Evolutionary conservation across 1,140 invertebrate species (phyloP).

Genomic region (Aphaenogaster rudis): DNA sequence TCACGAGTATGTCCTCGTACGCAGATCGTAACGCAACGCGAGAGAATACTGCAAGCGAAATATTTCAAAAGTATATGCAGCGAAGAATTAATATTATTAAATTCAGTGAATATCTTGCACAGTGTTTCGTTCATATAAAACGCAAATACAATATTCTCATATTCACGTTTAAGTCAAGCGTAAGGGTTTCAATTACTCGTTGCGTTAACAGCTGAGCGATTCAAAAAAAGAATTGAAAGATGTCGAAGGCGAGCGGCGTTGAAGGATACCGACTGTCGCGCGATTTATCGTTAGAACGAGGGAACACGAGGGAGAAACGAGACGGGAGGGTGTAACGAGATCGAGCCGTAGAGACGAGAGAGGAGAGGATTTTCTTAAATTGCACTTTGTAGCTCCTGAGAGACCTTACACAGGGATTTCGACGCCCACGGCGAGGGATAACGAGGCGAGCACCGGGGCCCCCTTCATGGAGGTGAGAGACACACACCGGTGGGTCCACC

Average conservation of each 20-base stretch:
- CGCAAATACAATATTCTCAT: neutral
- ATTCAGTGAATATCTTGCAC: neutral
- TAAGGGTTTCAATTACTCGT: slow-evolving; percentile 13
- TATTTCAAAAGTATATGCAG: neutral
- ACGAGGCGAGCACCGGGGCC: slow-evolving; percentile 75
- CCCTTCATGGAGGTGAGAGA: slow-evolving; percentile 72
- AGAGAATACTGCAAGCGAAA: neutral
- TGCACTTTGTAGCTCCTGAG: slow-evolving; percentile 82
- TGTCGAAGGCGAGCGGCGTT: slow-evolving; percentile 31
- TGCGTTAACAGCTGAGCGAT: neutral
- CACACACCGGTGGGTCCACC: slow-evolving; percentile 79
- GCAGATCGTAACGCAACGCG: neutral
- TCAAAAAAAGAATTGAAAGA: neutral
- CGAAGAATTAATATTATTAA: slow-evolving; percentile 32
- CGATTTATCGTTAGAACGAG: slow-evolving; percentile 69
- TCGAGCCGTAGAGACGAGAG: slow-evolving; percentile 29
- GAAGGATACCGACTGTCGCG: slow-evolving; percentile 43
- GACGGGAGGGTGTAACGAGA: slow-evolving; percentile 51
- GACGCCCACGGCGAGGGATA: slow-evolving; percentile 83
- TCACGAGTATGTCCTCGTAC: neutral
- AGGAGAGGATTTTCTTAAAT: slow-evolving; percentile 81
- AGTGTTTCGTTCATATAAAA: neutral
- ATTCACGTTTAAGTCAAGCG: neutral
- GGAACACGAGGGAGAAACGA: slow-evolving; percentile 48
- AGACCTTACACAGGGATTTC: slow-evolving; percentile 80